Evolutionary conservation across 2,888 invertebrate genomes (phyloP), one percentile per base, ranked within the genome.

Genomic region (Phymatocera aterrima): DNA sequence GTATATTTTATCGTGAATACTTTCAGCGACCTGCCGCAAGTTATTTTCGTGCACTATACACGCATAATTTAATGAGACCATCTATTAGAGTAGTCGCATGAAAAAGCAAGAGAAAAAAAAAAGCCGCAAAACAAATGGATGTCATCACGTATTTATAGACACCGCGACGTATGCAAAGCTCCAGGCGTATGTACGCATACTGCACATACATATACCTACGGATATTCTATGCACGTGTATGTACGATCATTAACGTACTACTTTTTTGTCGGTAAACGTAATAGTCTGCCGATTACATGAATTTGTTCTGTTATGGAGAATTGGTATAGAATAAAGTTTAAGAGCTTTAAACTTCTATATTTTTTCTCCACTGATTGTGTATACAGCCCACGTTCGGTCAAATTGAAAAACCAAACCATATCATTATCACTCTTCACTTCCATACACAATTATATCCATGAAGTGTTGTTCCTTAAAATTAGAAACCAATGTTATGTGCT

Each of bases 401-500:
- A 3, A 64, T 64, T 64, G 34, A 18, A 64, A 64, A 37, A 2
- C n/a, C 61, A 64, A 64, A 64, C 61, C n/a, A 18, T 64, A 64
- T 37, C 61, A 64, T 64, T 37, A 64, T 64, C 61, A 64, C n/a
- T 31, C 37, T 37, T n/a, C 61, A 37, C 61, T 64, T 64, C 61
- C 34, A 37, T 37, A 34, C 37, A 31, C n/a, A n/a, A 64, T 34
- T 64, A 64, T 37, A 64, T 15, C 61, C 6, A 64, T 64, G 61
- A 12, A 37, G 37, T 64, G 61, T 64, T 64, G 18, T n/a, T 31
- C 2, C 37, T 64, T 21, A 64, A 64, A 64, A 64, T 64, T 64
- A 64, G 61, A 37, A 34, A 18, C 4, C 61, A 18, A 64, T 37
- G 37, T 37, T 64, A 37, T 37, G 37, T 31, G n/a, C 18, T 37